Evolutionary conservation across 2,113 vertebrate genomes (phyloP), one percentile per base, ranked within the genome.

Genomic region (Paramisgurnus dabryanus): DNA sequence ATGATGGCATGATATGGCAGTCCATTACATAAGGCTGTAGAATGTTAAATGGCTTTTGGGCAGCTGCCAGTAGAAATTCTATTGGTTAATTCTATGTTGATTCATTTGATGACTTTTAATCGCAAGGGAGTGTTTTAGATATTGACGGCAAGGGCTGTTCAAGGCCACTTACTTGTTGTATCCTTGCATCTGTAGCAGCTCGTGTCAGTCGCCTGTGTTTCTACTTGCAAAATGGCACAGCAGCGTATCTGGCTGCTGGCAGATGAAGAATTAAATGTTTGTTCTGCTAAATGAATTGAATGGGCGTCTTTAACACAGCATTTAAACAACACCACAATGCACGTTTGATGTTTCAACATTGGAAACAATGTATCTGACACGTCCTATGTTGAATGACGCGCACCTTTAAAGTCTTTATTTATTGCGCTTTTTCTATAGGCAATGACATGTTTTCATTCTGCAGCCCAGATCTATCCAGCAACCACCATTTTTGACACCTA

Each of bases 21-120:
- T 88, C 50, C 79, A 85, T 79, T 73, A 80, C 82, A 82, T 82
- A 86, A 86, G 75, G 83, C 77, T 76, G 53, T 13, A 18, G 12
- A 47, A 78, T 85, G 84, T 84, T 58, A 83, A 67, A 68, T 72
- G 39, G 70, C 53, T 65, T 9, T 67, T 72, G 71, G 57, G 58
- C 34, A 27, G 7, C 8, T 83, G 82, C 65, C 79, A 68, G 55
- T 18, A 68, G 82, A 84, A 82, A 80, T 74, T 17, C 15, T 80
- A 40, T 80, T 41, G n/a, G 13, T 47, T 67, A 17, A 68, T 18
- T 63, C 34, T 75, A 9, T 64, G 57, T 17, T 75, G 57, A 73
- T 34, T 47, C 27, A 40, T 63, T 57, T 27, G 55, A 50, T 17
- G 45, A 76, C 61, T 77, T 66, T 66, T 66, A 77, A 66, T 66